Evolutionary conservation across 2,888 invertebrate species (phyloP), one percentile per base, ranked within the genome.

Genomic region (Meandrusa payeni): DNA sequence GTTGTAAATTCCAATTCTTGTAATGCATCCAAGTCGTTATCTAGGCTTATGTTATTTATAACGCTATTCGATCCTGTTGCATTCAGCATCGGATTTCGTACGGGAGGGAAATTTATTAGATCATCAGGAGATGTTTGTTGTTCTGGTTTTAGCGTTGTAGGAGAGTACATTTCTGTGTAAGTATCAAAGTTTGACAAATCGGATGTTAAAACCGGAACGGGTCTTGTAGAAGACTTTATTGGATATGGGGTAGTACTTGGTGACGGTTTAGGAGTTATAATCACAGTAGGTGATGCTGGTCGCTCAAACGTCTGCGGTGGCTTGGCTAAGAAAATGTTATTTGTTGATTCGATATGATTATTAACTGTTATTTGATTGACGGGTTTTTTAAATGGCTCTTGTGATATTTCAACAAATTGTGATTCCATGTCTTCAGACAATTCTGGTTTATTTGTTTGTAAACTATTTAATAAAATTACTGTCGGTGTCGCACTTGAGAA

Each of bases 61-160:
- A 77, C 81, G 4, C 89, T 74, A 12, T 89, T 83, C 0, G 90
- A 86, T 0, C 89, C 86, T 0, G 93, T 93, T 56, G 92, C 91
- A 49, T 95, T 95, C 0, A 95, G 77, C 78, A 95, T 93, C 0
- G 95, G 95, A 69, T 95, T 95, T 31, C 95, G 89, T 0, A 95
- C 95, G 0, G 95, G 95, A 7, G 95, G 95, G 80, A 96, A 96
- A 57, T 95, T 95, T 20, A 92, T 92, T 11, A 92, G 76, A 48
- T 95, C 93, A 58, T 94, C 92, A 0, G 91, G 89, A 0, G 91
- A 90, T 0, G 93, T 92, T 50, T 92, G 92, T 3, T 90, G 81
- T 55, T 93, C 92, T 12, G 76, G 75, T 49, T 72, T 82, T 3
- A 63, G 61, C 0, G 86, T 87, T 0, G 86, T 81, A 2, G 72